phyloP scores from a whole-genome alignment of 64 coral and sea anemone genomes.

The Hydrozoanthus tunicans region DNA sequence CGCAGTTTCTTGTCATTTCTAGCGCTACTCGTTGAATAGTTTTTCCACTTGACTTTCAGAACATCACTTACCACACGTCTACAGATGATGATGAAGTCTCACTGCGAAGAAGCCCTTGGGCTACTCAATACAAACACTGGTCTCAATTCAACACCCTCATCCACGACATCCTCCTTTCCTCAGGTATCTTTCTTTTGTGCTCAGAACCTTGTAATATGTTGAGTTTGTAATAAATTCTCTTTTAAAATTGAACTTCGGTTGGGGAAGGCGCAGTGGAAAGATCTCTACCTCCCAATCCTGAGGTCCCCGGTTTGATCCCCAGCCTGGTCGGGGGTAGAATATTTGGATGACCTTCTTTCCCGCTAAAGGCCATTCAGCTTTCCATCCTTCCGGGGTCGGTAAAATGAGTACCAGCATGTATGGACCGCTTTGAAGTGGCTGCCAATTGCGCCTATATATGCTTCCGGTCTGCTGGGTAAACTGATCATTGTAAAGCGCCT shows the following conservation, averaged over 20 bases:
- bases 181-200: background rate
- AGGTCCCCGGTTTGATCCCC: no score
- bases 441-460: no score
- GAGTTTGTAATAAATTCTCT: background rate
- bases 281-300: no score
- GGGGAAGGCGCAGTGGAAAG: background rate
- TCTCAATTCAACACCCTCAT: background rate
- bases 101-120: slow-evolving; percentile 73
- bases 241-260: background rate
- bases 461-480: no score
- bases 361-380: no score
- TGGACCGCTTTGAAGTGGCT: no score
- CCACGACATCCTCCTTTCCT: background rate
- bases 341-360: no score
- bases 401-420: no score
- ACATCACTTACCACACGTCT: slow-evolving; percentile 60
- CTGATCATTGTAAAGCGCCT: no score
- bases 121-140: background rate
- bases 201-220: background rate
- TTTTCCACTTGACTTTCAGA: slow-evolving; percentile 15
- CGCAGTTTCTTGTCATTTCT: no score
- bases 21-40: background rate
- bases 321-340: no score
- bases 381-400: no score
- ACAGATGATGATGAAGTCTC: slow-evolving; percentile 87